A percentile compares a stretch with the other conserved stretches of the same genome.
Evolutionary conservation across 2,797 vertebrate species (phyloP).

Genomic region (Myripristis jacobus): DNA sequence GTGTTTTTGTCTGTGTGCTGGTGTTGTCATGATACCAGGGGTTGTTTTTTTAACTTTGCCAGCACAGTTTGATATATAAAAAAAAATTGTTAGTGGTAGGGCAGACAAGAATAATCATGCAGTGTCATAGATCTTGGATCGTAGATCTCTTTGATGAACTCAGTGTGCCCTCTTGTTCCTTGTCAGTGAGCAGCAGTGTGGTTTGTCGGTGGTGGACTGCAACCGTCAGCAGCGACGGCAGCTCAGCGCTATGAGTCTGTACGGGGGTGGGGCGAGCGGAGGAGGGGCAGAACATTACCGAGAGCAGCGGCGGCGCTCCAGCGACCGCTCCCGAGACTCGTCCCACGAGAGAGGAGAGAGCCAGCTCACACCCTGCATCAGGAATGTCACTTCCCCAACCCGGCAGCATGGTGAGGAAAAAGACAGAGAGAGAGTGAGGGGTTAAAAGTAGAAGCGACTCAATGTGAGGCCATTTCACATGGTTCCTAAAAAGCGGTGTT

Average conservation of each 20-base stretch:
- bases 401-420: slow-evolving; percentile 87
- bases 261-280: slow-evolving; percentile 63
- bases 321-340: slow-evolving; percentile 95
- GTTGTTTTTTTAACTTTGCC: too few relatives aligned
- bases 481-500: neutral
- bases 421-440: too few relatives aligned
- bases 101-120: too few relatives aligned
- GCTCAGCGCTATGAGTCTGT: slow-evolving; percentile 89
- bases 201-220: slow-evolving; percentile 82
- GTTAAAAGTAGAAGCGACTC: too few relatives aligned
- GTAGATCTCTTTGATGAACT: slow-evolving; percentile 9
- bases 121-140: too few relatives aligned
- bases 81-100: too few relatives aligned
- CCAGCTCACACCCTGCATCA: slow-evolving; percentile 97
- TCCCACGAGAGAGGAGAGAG: slow-evolving; percentile 94
- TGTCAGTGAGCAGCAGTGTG: slow-evolving; percentile 85
- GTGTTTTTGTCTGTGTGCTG: slow-evolving; percentile 1
- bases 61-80: too few relatives aligned
- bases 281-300: slow-evolving; percentile 59
- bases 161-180: slow-evolving; percentile 3
- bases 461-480: too few relatives aligned
- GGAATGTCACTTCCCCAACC: slow-evolving; percentile 96
- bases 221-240: slow-evolving; percentile 66
- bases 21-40: too few relatives aligned
- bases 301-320: slow-evolving; percentile 88